These are phyloP conservation scores for Catamblyrhynchus diadema DNA, from an alignment of 2,797 vertebrate species.

Conservation along the genomic window DNA sequence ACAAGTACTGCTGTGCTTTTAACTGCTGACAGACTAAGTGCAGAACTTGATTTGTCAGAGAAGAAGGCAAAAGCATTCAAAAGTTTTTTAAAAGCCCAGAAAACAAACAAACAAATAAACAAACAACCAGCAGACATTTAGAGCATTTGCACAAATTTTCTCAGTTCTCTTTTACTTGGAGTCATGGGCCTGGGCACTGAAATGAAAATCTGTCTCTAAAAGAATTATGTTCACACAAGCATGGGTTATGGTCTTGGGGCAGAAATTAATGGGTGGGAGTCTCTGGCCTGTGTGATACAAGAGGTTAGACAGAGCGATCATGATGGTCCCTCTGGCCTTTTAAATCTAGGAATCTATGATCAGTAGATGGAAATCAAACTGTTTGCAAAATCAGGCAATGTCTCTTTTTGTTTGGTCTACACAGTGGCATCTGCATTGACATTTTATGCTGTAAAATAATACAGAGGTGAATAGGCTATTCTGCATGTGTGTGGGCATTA, in stretches of 20 bases:
- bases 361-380: neutral
- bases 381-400: neutral
- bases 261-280: neutral
- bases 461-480: neutral
- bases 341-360: neutral
- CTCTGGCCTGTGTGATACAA: neutral
- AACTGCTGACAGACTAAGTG: constrained; percentile 31
- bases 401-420: neutral
- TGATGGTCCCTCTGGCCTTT: constrained; percentile 1
- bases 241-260: neutral
- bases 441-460: neutral
- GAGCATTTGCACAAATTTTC: neutral
- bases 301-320: neutral
- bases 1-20: neutral
- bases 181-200: too few relatives aligned
- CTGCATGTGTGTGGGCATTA: neutral
- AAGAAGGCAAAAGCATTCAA: neutral
- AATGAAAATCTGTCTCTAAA: neutral
- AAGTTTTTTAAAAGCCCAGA: neutral
- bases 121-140: neutral
- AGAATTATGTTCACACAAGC: neutral
- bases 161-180: neutral
- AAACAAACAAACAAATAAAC: neutral
- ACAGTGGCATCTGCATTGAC: neutral
- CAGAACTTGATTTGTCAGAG: constrained; percentile 8